Percentiles rank a stretch among this genome's conserved stretches.
Evolutionary conservation across 2,888 invertebrate genomes (phyloP).

Genomic region (Colletes collaris): DNA sequence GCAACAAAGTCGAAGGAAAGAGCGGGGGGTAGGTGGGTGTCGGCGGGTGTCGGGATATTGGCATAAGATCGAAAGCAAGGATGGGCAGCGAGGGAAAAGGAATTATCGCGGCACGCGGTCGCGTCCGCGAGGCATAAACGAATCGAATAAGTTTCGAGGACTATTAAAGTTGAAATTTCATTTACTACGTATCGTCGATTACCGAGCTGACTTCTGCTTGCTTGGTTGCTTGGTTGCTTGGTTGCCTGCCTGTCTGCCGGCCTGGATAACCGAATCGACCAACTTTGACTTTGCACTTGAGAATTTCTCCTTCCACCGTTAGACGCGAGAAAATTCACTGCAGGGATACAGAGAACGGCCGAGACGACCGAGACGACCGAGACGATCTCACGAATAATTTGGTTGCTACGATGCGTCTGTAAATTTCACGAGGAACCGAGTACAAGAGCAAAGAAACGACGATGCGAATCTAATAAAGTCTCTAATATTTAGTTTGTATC

Average conservation of each 20-base stretch:
- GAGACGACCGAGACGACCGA: background rate
- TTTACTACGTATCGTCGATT: slow-evolving; percentile 67
- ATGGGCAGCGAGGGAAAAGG: slow-evolving; percentile 6
- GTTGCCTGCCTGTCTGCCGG: slow-evolving; percentile 13
- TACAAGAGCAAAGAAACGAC: no score
- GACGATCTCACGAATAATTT: no score
- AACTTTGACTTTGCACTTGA: slow-evolving; percentile 61
- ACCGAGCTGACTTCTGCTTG: slow-evolving; percentile 54
- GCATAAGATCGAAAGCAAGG: slow-evolving; percentile 2
- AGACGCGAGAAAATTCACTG: slow-evolving; percentile 35
- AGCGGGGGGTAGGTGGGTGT: background rate
- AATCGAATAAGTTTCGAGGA: slow-evolving; percentile 73
- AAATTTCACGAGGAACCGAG: background rate
- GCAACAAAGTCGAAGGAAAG: background rate
- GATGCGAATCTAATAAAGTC: no score
- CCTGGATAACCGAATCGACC: slow-evolving; percentile 66
- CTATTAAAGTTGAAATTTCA: slow-evolving; percentile 73
- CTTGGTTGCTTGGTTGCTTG: slow-evolving; percentile 24
- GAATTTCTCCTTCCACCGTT: slow-evolving; percentile 40
- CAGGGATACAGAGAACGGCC: background rate
- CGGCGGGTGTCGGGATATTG: background rate
- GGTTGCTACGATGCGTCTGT: no score
- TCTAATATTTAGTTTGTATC: no score
- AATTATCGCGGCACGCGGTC: slow-evolving; percentile 61
- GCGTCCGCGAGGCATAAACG: slow-evolving; percentile 63